Base-by-base conservation (phyloP, 2,888 invertebrate species). In the Netelia inedita region DNA sequence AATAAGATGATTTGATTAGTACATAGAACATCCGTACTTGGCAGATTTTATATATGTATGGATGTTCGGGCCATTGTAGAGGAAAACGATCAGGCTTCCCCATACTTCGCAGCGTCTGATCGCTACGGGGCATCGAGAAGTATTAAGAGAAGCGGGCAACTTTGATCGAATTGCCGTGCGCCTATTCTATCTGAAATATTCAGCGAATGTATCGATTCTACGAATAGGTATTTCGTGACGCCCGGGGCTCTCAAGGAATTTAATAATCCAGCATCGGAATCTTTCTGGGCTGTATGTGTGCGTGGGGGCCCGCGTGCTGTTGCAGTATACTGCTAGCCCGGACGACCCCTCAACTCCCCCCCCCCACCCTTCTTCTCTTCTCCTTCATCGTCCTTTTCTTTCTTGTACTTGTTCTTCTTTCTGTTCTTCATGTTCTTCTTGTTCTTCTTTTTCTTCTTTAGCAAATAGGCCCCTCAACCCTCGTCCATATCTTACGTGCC, bases 161-260 rank as follows among this genome's bases (percentile, higher is more conserved):
- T 83, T 85, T 73, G 73, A 80, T 85, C 82, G 80, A 73, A 80
- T 85, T 75, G 84, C 75, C 76, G 79, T 82, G 83, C 78, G 35
- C 85, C 83, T 82, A 82, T 86, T 82, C 88, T 88, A 89, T 88
- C 91, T 91, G 90, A 93, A 92, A 93, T 93, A 93, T 93, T 93
- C 92, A 91, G 91, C 88, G 92, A 93, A 93, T 93, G 93, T 93
- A 93, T 93, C 93, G 93, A 93, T 93, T 93, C 88, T 84, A 87
- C 87, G 87, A 91, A 89, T 91, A 92, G 92, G 91, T 93, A 93
- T 93, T 93, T 90, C 89, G 82, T 90, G 91, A 92, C 91, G 87
- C 79, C 85, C 79, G 81, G 74, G 90, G 92, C 90, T 92, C 91
- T 91, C 89, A 89, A 93, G 93, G 93, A 93, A 93, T 93, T 93